These are phyloP conservation scores for Erannis defoliaria DNA, from an alignment of 2,888 invertebrate species.

Conservation along the genomic window DNA sequence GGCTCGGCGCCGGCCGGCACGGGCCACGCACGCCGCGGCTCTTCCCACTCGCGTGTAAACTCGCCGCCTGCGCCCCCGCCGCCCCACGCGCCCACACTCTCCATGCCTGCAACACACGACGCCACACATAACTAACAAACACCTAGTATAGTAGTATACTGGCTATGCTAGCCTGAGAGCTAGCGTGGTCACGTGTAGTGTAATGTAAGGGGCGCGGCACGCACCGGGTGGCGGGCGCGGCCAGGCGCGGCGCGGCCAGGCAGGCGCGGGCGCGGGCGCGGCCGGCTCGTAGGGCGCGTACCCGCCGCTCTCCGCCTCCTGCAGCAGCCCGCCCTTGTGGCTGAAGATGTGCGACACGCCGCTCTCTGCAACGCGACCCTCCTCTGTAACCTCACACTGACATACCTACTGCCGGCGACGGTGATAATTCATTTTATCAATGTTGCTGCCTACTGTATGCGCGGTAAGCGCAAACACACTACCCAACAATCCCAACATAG, in stretches of 20 bases:
- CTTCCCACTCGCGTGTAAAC: conserved; percentile 38
- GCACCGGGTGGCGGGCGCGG: conserved; percentile 45
- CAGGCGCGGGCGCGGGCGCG: conserved; percentile 21
- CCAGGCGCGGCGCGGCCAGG: conserved; percentile 45
- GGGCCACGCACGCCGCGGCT: conserved; percentile 72
- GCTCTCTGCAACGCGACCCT: conserved; percentile 6
- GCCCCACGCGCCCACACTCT: conserved; percentile 46
- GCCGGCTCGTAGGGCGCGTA: conserved; percentile 50
- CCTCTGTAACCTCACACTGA: no score
- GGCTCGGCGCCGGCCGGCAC: conserved; percentile 58
- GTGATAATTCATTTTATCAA: no score
- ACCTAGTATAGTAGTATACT: no score
- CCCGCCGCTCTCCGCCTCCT: conserved; percentile 68
- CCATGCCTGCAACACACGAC: conserved; percentile 47
- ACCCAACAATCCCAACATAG: no score
- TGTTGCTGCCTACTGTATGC: no score
- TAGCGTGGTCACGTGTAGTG: no score
- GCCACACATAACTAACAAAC: no score
- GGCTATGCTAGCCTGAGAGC: no score
- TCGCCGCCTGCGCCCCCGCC: conserved; percentile 44
- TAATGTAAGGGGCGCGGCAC: background rate
- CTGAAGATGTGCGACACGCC: conserved; percentile 89
- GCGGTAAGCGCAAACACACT: no score
- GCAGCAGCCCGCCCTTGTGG: conserved; percentile 90
- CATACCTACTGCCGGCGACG: no score